Percentiles rank a stretch among this genome's conserved stretches.
Evolutionary conservation across 2,113 vertebrate species (phyloP).

Genomic region (Rafetus swinhoei): DNA sequence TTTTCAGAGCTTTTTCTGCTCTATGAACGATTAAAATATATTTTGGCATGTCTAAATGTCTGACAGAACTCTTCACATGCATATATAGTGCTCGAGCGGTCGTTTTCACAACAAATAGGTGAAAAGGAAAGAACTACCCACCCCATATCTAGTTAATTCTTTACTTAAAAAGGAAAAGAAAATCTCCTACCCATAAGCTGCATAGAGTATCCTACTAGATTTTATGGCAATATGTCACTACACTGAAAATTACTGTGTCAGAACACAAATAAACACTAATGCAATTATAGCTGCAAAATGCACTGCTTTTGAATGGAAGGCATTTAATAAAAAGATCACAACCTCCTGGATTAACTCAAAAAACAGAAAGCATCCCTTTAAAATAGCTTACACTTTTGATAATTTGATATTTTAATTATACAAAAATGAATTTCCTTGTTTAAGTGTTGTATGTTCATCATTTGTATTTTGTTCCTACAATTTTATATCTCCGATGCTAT

Average conservation of each 20-base stretch:
- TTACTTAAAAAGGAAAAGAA: not conserved
- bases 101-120: not conserved
- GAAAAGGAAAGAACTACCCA: not conserved
- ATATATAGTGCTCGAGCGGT: not conserved
- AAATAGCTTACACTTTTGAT: not conserved
- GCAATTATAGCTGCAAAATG: not conserved
- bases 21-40: not conserved
- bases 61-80: not conserved
- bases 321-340: not conserved
- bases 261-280: fast-evolving
- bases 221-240: not conserved
- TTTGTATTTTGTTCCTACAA: not conserved
- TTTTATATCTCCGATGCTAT: not conserved
- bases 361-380: not conserved
- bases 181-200: not conserved
- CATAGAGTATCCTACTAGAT: fast-evolving
- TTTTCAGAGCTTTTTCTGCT: not conserved
- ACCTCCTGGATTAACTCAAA: not conserved
- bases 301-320: not conserved
- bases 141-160: not conserved
- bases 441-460: not conserved
- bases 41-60: not conserved
- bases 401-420: not conserved
- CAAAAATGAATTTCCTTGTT: not conserved
- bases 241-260: fast-evolving